Evolutionary conservation across 2,888 invertebrate genomes (phyloP).

Genomic region (Cephus pulcher): DNA sequence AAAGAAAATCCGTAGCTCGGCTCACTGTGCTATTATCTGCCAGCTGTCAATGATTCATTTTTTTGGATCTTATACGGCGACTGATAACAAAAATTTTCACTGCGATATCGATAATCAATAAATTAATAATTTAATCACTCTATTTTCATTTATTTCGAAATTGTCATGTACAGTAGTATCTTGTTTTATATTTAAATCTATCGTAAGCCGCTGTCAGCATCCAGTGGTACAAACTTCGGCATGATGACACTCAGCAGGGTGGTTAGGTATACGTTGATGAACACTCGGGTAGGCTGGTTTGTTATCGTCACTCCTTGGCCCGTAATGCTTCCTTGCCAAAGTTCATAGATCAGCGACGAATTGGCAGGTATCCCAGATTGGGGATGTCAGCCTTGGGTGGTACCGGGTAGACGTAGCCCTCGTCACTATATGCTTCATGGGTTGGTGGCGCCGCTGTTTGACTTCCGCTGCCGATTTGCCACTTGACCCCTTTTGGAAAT

Average conservation of each 20-base stretch:
- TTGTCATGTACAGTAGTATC: background rate
- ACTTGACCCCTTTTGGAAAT: background rate
- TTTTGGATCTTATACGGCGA: background rate
- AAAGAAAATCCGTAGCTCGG: background rate
- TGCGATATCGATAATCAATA: background rate
- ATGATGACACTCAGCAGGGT: background rate
- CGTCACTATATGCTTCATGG: background rate
- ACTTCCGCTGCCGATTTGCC: background rate
- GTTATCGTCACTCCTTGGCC: too few relatives aligned
- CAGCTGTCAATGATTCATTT: background rate
- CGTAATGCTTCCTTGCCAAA: background rate
- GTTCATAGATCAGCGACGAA: background rate
- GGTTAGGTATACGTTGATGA: background rate
- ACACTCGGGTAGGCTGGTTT: too few relatives aligned
- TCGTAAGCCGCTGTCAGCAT: background rate
- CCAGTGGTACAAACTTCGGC: background rate
- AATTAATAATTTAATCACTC: background rate
- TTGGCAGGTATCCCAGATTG: background rate
- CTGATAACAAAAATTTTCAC: background rate
- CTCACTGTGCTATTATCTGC: background rate
- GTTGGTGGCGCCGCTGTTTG: background rate
- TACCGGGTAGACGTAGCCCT: conserved; percentile 1
- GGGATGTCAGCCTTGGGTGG: background rate
- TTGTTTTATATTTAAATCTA: background rate
- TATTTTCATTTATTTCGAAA: background rate